These are phyloP conservation scores for Cassiopea xamachana DNA, from an alignment of 30 jellyfish, hydroid and myxozoan genomes.

Conservation along the genomic window DNA sequence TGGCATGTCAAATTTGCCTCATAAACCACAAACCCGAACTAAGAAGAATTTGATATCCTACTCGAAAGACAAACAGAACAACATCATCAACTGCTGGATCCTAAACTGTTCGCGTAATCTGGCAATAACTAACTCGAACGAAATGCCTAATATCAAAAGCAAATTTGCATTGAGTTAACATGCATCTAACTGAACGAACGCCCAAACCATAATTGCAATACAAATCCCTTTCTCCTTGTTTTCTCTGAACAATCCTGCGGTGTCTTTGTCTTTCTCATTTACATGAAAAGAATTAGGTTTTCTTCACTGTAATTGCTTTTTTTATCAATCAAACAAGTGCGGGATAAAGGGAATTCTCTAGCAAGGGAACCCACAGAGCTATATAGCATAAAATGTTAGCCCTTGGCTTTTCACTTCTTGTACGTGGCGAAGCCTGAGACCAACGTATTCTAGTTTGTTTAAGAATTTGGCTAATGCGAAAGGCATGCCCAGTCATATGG, in stretches of 20 bases:
- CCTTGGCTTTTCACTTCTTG: slow-evolving; percentile 22
- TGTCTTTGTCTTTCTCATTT: slow-evolving; percentile 70
- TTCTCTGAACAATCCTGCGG: slow-evolving; percentile 68
- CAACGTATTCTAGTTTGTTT: slow-evolving; percentile 21
- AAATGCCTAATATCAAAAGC: slow-evolving; percentile 11
- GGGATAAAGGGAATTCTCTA: slow-evolving; percentile 54
- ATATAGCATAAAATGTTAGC: slow-evolving; percentile 1
- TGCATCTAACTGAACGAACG: slow-evolving; percentile 10
- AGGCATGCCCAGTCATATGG: slow-evolving; percentile 37
- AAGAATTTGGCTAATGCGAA: slow-evolving; percentile 32
- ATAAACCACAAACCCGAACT: slow-evolving; percentile 75
- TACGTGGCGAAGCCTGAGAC: slow-evolving; percentile 33
- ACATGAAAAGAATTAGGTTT: slow-evolving; percentile 62
- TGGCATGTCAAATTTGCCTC: slow-evolving; percentile 68
- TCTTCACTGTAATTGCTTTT: slow-evolving; percentile 71
- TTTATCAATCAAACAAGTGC: slow-evolving; percentile 62
- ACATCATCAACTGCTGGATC: slow-evolving; percentile 39
- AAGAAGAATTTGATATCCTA: slow-evolving; percentile 62
- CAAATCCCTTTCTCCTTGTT: slow-evolving; percentile 48
- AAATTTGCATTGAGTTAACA: slow-evolving; percentile 38
- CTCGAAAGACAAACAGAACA: slow-evolving; percentile 61
- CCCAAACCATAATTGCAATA: slow-evolving; percentile 36
- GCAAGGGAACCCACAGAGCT: slow-evolving; percentile 57
- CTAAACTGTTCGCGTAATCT: slow-evolving; percentile 44
- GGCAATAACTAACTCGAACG: slow-evolving; percentile 25